Conservation (phyloP, 2,888 invertebrate genomes). For the Mellilla xanthometata region DNA sequence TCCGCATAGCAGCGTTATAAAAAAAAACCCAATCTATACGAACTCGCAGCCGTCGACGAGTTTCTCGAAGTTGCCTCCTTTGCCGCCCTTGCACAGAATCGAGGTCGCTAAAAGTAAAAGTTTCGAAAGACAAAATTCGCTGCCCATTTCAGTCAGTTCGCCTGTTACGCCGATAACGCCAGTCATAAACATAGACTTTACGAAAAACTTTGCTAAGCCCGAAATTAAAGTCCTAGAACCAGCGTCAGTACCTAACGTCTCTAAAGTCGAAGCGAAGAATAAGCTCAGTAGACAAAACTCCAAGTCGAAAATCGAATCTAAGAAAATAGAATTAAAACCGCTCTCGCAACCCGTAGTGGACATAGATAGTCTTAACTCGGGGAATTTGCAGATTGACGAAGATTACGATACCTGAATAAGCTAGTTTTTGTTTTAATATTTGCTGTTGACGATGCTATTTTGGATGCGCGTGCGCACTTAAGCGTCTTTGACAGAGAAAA, state of each 20-base stretch:
- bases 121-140: constrained; percentile 30
- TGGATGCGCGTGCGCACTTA: too few relatives aligned
- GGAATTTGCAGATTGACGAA: constrained; percentile 74
- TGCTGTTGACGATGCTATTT: too few relatives aligned
- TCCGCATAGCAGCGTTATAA: constrained; percentile 64
- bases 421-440: constrained; percentile 30
- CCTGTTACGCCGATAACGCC: constrained; percentile 61
- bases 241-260: constrained; percentile 36
- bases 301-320: constrained; percentile 52
- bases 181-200: constrained; percentile 70
- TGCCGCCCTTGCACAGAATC: constrained; percentile 46
- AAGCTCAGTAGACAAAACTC: constrained; percentile 59
- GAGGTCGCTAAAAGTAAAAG: constrained; percentile 44
- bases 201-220: constrained; percentile 61
- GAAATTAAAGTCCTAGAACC: constrained; percentile 69
- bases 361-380: constrained; percentile 66
- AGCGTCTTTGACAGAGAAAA: too few relatives aligned
- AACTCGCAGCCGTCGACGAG: constrained; percentile 72
- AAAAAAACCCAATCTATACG: constrained; percentile 62
- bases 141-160: constrained; percentile 29
- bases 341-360: constrained; percentile 39
- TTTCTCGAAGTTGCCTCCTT: constrained; percentile 45
- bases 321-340: constrained; percentile 50
- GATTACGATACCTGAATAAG: constrained; percentile 78
- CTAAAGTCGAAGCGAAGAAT: constrained; percentile 33